Evolutionary conservation across 23 tunicate species (phyloP).

Genomic region (Oikopleura dioica): DNA sequence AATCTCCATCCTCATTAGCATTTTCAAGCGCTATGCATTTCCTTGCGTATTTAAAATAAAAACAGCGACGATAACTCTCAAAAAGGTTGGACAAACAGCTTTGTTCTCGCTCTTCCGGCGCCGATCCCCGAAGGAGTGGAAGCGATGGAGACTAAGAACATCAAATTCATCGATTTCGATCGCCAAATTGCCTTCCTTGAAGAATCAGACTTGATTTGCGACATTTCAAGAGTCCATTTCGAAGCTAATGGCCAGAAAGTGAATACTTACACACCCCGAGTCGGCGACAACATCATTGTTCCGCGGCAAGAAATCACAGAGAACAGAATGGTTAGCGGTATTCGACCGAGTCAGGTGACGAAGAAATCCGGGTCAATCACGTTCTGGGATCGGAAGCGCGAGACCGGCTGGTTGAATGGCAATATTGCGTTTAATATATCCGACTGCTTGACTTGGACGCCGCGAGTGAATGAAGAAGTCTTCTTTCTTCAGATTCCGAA

Average conservation of each 20-base stretch:
- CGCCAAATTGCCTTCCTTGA: neutral
- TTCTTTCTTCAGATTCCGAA: neutral
- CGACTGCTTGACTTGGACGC: neutral
- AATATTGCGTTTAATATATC: neutral
- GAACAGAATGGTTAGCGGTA: neutral
- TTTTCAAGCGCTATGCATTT: too few relatives aligned
- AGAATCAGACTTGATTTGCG: neutral
- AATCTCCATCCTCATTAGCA: too few relatives aligned
- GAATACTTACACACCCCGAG: neutral
- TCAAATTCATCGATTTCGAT: neutral
- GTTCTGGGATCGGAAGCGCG: constrained; percentile 10
- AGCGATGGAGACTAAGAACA: too few relatives aligned
- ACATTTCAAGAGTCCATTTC: neutral
- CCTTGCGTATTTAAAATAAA: too few relatives aligned
- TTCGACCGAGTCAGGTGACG: neutral
- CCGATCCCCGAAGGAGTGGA: too few relatives aligned
- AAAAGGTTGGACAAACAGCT: too few relatives aligned
- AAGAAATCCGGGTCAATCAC: neutral
- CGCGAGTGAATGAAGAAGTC: neutral
- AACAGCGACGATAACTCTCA: too few relatives aligned
- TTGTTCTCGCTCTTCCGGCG: too few relatives aligned
- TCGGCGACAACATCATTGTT: neutral
- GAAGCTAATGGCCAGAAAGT: neutral
- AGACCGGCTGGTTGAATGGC: neutral
- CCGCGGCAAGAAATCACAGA: neutral